These are phyloP conservation scores for Riptortus pedestris DNA, from an alignment of 1,140 invertebrate genomes.

Conservation along the genomic window DNA sequence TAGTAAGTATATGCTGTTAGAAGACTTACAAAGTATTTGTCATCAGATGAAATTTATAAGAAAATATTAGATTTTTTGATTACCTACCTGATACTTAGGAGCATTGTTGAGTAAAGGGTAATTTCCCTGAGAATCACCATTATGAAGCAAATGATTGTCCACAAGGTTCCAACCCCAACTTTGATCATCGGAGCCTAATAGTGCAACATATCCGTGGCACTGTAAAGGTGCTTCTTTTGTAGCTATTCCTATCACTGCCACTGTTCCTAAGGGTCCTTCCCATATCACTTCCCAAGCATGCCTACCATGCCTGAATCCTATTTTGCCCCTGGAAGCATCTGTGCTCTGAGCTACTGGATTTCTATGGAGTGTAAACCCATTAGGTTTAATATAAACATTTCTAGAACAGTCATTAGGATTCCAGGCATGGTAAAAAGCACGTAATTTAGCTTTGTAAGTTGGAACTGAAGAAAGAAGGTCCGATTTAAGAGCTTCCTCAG, in stretches of 20 bases:
- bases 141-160: slow-evolving; percentile 93
- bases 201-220: slow-evolving; percentile 86
- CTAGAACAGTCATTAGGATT: slow-evolving; percentile 93
- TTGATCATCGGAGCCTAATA: slow-evolving; percentile 90
- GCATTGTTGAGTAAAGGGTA: slow-evolving; percentile 94
- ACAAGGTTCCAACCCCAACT: slow-evolving; percentile 99
- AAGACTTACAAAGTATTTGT: no score
- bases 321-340: slow-evolving; percentile 88
- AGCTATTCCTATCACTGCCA: slow-evolving; percentile 89
- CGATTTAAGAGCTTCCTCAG: slow-evolving; percentile 84
- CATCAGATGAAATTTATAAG: no score
- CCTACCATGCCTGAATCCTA: slow-evolving; percentile 83
- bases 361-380: slow-evolving; percentile 91
- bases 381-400: slow-evolving; percentile 93
- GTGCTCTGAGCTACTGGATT: slow-evolving; percentile 98
- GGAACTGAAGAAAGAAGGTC: slow-evolving; percentile 80
- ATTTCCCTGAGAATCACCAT: slow-evolving; percentile 89
- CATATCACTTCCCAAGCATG: slow-evolving; percentile 98
- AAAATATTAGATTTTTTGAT: no score
- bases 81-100: slow-evolving; percentile 86
- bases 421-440: slow-evolving; percentile 93
- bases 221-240: slow-evolving; percentile 85
- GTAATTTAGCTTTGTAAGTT: slow-evolving; percentile 87
- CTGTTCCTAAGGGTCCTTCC: slow-evolving; percentile 94
- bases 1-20: no score